phyloP scores from a whole-genome alignment of 1,140 invertebrate genomes.

The Drosophila neocordata region DNA sequence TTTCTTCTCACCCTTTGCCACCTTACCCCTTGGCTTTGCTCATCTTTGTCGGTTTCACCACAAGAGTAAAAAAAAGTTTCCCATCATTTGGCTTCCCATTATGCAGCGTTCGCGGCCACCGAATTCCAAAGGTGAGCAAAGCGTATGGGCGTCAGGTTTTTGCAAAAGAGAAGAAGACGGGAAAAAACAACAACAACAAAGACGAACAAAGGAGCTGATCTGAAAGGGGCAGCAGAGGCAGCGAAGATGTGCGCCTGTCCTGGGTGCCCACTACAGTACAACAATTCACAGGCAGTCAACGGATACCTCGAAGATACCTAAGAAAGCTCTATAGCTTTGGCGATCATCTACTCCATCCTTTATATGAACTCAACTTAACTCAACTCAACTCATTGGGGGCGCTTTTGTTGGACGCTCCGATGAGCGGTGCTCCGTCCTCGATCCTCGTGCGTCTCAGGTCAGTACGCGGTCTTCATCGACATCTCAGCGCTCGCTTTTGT shows the following conservation, averaged over 20 bases:
- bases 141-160: constrained; percentile 64
- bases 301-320: constrained; percentile 41
- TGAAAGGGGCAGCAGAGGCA: constrained; percentile 1
- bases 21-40: constrained; percentile 1
- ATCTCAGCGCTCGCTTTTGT: constrained; percentile 54
- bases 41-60: constrained; percentile 27
- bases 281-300: constrained; percentile 62
- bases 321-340: constrained; percentile 37
- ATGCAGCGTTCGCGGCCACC: constrained; percentile 78
- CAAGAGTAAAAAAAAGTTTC: constrained; percentile 70
- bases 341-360: constrained; percentile 62
- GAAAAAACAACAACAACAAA: constrained; percentile 15
- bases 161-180: constrained; percentile 18
- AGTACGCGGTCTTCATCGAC: constrained; percentile 43
- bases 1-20: background rate
- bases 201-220: constrained; percentile 32
- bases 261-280: constrained; percentile 60
- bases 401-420: constrained; percentile 63
- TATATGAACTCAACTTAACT: background rate
- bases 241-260: constrained; percentile 63
- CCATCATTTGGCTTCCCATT: constrained; percentile 79
- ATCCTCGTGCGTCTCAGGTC: too few species aligned
- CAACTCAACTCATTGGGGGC: constrained; percentile 34
- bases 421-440: constrained; percentile 3
- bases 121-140: constrained; percentile 69